Evolutionary conservation across 2,888 invertebrate genomes (phyloP).

Genomic region (Drosophila algonquin): DNA sequence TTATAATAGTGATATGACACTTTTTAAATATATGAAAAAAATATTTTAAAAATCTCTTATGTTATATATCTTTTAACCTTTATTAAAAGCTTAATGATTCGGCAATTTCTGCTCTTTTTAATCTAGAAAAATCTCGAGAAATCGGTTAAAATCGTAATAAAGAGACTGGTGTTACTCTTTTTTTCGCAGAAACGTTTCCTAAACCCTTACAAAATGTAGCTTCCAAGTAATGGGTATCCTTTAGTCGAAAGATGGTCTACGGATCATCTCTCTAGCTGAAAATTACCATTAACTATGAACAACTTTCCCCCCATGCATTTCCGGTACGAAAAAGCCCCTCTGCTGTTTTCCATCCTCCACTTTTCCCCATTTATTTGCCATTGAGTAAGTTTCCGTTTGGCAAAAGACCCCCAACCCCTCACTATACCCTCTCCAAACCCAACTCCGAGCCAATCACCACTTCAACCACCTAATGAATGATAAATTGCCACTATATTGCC

Average conservation of each 20-base stretch:
- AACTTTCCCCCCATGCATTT: not conserved
- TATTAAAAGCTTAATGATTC: no score
- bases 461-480: slow-evolving; percentile 69
- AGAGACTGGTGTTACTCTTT: no score
- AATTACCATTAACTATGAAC: not conserved
- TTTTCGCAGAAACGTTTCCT: no score
- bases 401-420: not conserved
- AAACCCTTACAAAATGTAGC: not conserved
- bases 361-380: not conserved
- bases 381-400: not conserved
- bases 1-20: no score
- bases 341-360: not conserved
- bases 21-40: no score
- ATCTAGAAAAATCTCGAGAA: no score
- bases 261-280: not conserved
- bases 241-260: no score
- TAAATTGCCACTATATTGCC: slow-evolving; percentile 66
- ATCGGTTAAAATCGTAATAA: no score
- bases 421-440: no score
- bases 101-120: no score
- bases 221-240: not conserved
- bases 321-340: not conserved
- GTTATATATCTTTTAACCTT: no score
- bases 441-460: slow-evolving; percentile 14
- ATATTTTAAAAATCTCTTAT: no score